phyloP scores from a whole-genome alignment of 2,113 vertebrate genomes.

The Ochotona curzoniae region DNA sequence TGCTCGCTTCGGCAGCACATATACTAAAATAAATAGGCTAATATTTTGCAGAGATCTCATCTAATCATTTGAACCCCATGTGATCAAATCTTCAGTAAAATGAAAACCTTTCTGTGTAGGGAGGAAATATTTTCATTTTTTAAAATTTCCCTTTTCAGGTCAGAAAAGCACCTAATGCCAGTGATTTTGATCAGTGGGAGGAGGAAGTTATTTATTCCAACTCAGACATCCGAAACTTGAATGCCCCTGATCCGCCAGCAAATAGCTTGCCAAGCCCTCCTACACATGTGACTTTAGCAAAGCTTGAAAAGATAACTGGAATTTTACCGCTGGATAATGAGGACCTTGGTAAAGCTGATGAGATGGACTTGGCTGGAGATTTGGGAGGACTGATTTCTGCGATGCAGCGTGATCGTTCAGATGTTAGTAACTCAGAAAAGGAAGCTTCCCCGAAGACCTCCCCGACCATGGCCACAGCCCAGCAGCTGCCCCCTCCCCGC shows the following conservation, averaged over 20 bases:
- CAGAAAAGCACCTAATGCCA: constrained; percentile 76
- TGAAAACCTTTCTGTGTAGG: constrained; percentile 23
- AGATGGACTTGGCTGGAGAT: constrained; percentile 42
- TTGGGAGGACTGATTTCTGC: constrained; percentile 55
- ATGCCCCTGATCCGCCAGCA: constrained; percentile 79
- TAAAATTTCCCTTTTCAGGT: constrained; percentile 84
- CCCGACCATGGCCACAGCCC: neutral
- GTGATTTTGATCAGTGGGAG: constrained; percentile 70
- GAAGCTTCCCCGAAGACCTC: constrained; percentile 37
- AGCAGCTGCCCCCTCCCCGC: fast-evolving
- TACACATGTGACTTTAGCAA: neutral
- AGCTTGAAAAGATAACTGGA: constrained; percentile 72
- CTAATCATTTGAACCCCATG: neutral
- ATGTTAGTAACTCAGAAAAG: neutral
- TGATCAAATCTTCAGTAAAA: constrained; percentile 44
- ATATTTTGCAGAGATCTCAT: neutral
- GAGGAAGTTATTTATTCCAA: constrained; percentile 67
- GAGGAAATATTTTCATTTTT: neutral
- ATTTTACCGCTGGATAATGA: constrained; percentile 41
- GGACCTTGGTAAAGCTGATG: constrained; percentile 33
- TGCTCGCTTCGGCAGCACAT: too few relatives aligned
- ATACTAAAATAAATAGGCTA: constrained; percentile 22
- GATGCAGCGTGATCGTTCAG: constrained; percentile 66
- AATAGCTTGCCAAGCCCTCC: constrained; percentile 66
- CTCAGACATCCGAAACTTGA: constrained; percentile 78